A percentile compares a stretch with the other conserved stretches of the same genome.
phyloP scores from a whole-genome alignment of 1,140 invertebrate genomes.

The Bombus sibiricus region DNA sequence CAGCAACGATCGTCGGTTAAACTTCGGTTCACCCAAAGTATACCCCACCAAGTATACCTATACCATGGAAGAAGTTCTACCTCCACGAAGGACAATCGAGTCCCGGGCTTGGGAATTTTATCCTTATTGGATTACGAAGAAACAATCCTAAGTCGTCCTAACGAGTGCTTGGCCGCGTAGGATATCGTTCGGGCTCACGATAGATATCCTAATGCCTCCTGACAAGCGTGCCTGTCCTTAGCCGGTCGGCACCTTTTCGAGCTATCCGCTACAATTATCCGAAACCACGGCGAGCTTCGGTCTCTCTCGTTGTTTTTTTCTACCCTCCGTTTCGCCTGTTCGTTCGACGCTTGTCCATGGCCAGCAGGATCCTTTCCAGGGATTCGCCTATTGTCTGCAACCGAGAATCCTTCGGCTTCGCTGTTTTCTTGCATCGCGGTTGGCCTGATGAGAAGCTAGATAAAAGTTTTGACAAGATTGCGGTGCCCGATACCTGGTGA shows the following conservation, averaged over 20 bases:
- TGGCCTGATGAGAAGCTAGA: slow-evolving; percentile 54
- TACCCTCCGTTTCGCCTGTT: neutral
- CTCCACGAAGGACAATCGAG: neutral
- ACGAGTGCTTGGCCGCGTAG: slow-evolving; percentile 66
- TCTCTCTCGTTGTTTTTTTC: neutral
- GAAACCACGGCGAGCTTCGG: slow-evolving; percentile 65
- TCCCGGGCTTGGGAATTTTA: slow-evolving; percentile 58
- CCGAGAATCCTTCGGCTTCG: slow-evolving; percentile 13
- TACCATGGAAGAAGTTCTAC: neutral
- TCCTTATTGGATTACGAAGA: slow-evolving; percentile 78
- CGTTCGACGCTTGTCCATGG: neutral
- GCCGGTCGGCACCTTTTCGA: slow-evolving; percentile 75
- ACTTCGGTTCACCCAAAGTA: neutral
- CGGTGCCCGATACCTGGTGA: slow-evolving; percentile 30
- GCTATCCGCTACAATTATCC: slow-evolving; percentile 77
- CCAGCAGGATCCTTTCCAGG: slow-evolving; percentile 45
- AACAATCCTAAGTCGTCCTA: slow-evolving; percentile 74
- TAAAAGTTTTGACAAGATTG: slow-evolving; percentile 74
- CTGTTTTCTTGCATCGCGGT: slow-evolving; percentile 60
- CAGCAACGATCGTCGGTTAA: neutral
- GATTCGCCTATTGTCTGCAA: slow-evolving; percentile 58
- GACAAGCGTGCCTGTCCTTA: slow-evolving; percentile 72
- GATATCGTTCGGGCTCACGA: slow-evolving; percentile 55
- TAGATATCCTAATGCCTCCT: slow-evolving; percentile 76
- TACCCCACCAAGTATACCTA: too few species aligned